Conservation (phyloP, 2,888 invertebrate genomes). For the Melieria crassipennis region DNA sequence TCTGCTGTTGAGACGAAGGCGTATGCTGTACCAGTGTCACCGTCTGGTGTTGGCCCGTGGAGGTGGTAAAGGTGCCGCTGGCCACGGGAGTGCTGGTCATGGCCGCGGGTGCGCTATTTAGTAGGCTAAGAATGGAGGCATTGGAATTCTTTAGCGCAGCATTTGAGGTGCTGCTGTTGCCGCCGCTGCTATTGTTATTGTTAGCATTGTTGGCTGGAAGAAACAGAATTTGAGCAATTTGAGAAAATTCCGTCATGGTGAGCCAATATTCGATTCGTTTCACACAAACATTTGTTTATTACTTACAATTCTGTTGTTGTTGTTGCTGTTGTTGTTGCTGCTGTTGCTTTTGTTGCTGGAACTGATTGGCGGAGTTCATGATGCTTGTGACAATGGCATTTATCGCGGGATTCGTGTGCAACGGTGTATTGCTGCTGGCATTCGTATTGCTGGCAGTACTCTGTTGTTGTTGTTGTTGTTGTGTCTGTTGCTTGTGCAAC, state of each 20-base stretch:
- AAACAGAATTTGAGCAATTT: too few relatives aligned
- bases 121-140: constrained; percentile 79
- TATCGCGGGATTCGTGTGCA: constrained; percentile 71
- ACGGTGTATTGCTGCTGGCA: constrained; percentile 49
- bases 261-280: constrained; percentile 13
- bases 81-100: constrained; percentile 73
- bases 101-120: constrained; percentile 82
- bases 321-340: constrained; percentile 55
- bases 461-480: constrained; percentile 44
- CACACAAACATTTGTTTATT: background rate
- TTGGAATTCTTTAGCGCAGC: constrained; percentile 66
- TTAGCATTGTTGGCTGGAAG: constrained; percentile 25
- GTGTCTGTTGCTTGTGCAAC: constrained; percentile 51
- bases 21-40: constrained; percentile 57
- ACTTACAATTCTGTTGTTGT: constrained; percentile 41
- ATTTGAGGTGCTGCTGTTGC: constrained; percentile 38
- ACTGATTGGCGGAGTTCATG: constrained; percentile 85
- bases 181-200: constrained; percentile 32
- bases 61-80: constrained; percentile 62
- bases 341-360: constrained; percentile 72
- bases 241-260: background rate
- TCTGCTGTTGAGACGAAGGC: constrained; percentile 44
- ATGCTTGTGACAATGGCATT: constrained; percentile 82
- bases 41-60: constrained; percentile 51
- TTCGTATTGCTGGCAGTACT: constrained; percentile 49